These are phyloP conservation scores for Brachionus rotundiformis DNA, from an alignment of 1,140 invertebrate genomes.

Conservation along the genomic window DNA sequence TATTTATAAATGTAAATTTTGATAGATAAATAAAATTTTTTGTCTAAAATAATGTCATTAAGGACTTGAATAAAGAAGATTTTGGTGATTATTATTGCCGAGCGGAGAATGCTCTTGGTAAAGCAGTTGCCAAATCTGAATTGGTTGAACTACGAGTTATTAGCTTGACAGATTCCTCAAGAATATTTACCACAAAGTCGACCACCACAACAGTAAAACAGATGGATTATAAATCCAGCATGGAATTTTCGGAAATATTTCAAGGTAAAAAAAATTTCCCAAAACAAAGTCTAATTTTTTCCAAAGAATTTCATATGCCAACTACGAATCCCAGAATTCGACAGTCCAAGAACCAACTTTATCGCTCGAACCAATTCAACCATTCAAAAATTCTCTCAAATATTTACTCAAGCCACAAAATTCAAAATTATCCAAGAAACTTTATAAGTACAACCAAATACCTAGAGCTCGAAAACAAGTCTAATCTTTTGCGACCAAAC, in stretches of 20 bases:
- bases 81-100: constrained; percentile 48
- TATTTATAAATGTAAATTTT: constrained; percentile 40
- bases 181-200: neutral
- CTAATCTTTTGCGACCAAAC: neutral
- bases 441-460: neutral
- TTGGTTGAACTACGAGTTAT: constrained; percentile 15
- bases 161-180: constrained; percentile 5
- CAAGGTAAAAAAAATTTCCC: neutral
- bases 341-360: neutral
- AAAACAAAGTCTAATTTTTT: neutral
- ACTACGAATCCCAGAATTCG: neutral
- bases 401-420: neutral
- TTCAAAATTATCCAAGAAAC: neutral
- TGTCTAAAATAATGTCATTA: no score
- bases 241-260: neutral
- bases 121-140: constrained; percentile 4
- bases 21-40: neutral
- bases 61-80: neutral
- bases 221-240: neutral
- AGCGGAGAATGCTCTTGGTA: constrained; percentile 7
- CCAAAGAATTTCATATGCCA: neutral
- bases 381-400: neutral
- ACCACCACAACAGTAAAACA: neutral
- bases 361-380: neutral
- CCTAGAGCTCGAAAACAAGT: neutral